Percentiles rank a stretch among this genome's conserved stretches.
These are phyloP conservation scores for Pegoplata infirma DNA, from an alignment of 2,888 invertebrate species.

Conservation along the genomic window DNA sequence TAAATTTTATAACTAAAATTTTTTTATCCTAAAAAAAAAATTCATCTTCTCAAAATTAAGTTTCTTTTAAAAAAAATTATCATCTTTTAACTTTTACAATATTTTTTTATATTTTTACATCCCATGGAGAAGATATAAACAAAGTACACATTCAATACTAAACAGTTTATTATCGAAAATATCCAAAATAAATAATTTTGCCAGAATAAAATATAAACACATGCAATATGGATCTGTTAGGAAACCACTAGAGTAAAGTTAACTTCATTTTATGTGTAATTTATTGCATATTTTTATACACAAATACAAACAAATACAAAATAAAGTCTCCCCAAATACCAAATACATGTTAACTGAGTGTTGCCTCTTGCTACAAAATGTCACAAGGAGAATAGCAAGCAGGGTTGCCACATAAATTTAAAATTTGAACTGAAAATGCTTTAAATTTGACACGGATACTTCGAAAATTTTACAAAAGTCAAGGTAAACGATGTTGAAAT, in stretches of 20 bases:
- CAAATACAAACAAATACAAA: not conserved
- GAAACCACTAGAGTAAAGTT: conserved; percentile 12
- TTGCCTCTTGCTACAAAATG: not conserved
- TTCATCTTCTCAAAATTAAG: no score
- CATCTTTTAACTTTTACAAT: not conserved
- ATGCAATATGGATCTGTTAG: not conserved
- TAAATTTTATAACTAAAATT: no score
- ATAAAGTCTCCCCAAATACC: not conserved
- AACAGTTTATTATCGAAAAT: conserved; percentile 8
- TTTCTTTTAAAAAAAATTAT: no score
- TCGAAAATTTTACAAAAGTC: no score
- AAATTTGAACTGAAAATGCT: no score
- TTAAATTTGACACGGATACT: no score
- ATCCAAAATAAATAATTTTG: not conserved
- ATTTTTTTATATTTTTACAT: no score
- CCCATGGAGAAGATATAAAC: not conserved
- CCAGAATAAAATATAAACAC: conserved; percentile 8
- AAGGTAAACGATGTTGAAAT: no score
- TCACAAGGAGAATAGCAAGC: not conserved
- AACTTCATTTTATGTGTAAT: conserved; percentile 15
- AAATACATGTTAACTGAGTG: not conserved
- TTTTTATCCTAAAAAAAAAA: no score
- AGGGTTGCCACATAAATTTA: no score
- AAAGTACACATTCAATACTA: not conserved
- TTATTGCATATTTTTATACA: conserved; percentile 9